A percentile compares a stretch with the other conserved stretches of the same genome.
These are phyloP conservation scores for Cichladusa arquata DNA, from an alignment of 2,113 vertebrate genomes.

Conservation along the genomic window DNA sequence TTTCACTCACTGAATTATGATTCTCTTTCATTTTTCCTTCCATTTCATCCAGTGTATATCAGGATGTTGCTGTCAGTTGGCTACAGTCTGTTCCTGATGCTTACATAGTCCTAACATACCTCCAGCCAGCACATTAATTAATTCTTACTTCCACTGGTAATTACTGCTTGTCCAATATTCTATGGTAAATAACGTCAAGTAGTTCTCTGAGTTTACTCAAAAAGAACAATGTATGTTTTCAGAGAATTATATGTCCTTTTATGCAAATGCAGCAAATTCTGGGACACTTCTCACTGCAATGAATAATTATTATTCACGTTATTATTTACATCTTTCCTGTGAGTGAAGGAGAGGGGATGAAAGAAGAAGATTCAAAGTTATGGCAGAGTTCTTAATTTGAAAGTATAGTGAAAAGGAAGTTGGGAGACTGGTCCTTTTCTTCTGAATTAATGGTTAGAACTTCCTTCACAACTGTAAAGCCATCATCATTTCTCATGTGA, in stretches of 20 bases:
- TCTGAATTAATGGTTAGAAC: neutral
- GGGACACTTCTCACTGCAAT: neutral
- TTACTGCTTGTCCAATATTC: neutral
- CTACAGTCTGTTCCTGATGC: neutral
- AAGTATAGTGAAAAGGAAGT: neutral
- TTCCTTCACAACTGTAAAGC: neutral
- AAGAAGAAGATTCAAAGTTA: neutral
- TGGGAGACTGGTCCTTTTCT: neutral
- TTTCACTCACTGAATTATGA: neutral
- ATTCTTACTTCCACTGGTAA: neutral
- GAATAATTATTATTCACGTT: neutral
- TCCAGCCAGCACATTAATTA: neutral
- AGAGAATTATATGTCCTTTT: neutral
- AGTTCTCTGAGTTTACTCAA: neutral
- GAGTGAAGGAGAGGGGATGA: neutral
- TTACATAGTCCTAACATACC: fast-evolving
- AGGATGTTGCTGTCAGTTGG: neutral
- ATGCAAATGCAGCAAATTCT: neutral
- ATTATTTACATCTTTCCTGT: neutral
- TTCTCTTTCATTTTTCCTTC: neutral
- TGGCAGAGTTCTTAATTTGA: neutral
- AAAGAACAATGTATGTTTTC: neutral
- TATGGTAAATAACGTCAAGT: neutral
- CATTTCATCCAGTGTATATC: neutral
- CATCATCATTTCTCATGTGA: neutral